Conservation (phyloP, 2,888 invertebrate genomes). For the Sminthurinus aureus region DNA sequence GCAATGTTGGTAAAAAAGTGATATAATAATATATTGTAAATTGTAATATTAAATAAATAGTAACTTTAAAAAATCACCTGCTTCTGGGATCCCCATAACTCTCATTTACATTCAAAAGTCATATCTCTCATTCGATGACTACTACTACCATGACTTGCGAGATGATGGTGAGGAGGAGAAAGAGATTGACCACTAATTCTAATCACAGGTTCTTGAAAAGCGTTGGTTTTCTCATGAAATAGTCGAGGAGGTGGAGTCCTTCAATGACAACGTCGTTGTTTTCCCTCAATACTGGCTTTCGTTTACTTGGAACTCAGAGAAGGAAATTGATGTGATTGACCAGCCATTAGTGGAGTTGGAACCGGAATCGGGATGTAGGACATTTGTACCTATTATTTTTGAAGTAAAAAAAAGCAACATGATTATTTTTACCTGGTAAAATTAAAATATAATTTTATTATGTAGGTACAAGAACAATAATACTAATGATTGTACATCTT, state of each 20-base stretch:
- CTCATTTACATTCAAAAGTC: neutral
- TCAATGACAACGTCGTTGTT: neutral
- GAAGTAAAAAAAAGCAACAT: no score
- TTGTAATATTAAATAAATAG: no score
- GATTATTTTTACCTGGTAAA: no score
- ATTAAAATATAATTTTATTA: no score
- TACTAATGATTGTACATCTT: no score
- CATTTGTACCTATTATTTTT: no score
- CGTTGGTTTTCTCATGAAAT: neutral
- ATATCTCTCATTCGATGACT: neutral
- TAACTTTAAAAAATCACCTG: neutral
- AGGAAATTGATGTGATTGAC: neutral
- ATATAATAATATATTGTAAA: no score
- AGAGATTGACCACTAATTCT: slow-evolving; percentile 11
- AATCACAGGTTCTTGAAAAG: slow-evolving; percentile 8
- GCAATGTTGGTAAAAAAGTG: no score
- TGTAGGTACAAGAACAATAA: no score
- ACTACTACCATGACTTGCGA: neutral
- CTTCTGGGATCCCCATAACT: neutral
- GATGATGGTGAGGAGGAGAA: slow-evolving; percentile 1
- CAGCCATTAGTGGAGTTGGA: neutral
- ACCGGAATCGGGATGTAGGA: neutral
- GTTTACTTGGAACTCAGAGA: neutral
- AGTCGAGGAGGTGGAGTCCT: neutral
- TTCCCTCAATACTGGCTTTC: neutral